Conservation (phyloP, 64 coral and sea anemone genomes). For the Astreopora myriophthalma region DNA sequence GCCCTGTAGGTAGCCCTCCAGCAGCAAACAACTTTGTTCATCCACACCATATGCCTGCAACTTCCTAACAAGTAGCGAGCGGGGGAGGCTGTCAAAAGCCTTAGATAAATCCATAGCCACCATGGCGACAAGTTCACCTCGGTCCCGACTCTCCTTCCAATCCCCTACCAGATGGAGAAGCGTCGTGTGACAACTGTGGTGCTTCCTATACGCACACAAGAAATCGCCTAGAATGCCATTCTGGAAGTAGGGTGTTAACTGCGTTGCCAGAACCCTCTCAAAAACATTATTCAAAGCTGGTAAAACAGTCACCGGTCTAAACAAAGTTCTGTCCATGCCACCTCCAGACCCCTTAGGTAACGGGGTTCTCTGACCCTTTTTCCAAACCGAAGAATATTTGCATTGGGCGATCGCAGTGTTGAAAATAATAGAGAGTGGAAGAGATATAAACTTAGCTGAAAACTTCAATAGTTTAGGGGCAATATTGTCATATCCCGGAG, state of each 20-base stretch:
- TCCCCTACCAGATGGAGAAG: neutral
- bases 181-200: neutral
- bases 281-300: constrained; percentile 5
- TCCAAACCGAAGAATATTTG: neutral
- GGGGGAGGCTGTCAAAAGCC: neutral
- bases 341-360: neutral
- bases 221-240: neutral
- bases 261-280: neutral
- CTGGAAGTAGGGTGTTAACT: neutral
- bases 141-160: neutral
- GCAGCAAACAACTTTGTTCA: neutral
- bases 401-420: neutral
- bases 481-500: neutral
- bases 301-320: constrained; percentile 3
- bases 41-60: neutral
- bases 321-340: neutral
- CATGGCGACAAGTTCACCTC: neutral
- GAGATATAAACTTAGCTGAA: neutral
- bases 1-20: neutral
- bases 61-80: neutral
- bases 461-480: neutral
- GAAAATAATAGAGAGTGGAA: neutral
- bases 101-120: constrained; percentile 18
- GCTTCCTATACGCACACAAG: neutral
- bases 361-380: neutral